Percentiles rank a stretch among this genome's conserved stretches.
Evolutionary conservation across 2,797 vertebrate genomes (phyloP).

Genomic region (Characodon lateralis): DNA sequence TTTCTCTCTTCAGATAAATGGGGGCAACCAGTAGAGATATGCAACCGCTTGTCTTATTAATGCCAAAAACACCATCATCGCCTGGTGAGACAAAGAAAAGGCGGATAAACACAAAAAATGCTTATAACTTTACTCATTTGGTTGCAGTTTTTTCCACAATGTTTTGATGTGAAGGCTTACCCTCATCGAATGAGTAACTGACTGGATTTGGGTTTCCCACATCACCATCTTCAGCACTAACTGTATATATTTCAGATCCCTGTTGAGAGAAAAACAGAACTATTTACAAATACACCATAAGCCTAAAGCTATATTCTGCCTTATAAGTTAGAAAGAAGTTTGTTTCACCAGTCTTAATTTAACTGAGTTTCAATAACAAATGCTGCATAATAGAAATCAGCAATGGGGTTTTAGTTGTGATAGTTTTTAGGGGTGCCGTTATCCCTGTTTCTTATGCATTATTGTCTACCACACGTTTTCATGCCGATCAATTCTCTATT

Average conservation of each 20-base stretch:
- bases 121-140: not conserved
- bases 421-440: not conserved
- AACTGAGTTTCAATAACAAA: not conserved
- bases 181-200: conserved; percentile 85
- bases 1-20: conserved; percentile 86
- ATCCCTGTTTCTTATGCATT: not conserved
- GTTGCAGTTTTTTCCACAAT: not conserved
- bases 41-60: conserved; percentile 88
- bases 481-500: not conserved
- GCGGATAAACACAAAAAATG: not conserved
- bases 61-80: conserved; percentile 87
- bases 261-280: conserved; percentile 49
- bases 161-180: conserved; percentile 72
- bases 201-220: conserved; percentile 89
- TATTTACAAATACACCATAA: not conserved
- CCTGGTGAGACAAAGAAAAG: conserved; percentile 74
- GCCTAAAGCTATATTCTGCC: not conserved
- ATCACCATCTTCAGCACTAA: conserved; percentile 92
- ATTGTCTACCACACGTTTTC: not conserved
- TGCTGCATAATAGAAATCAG: not conserved
- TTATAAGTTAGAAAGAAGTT: not conserved
- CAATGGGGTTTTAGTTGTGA: not conserved
- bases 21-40: conserved; percentile 86
- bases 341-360: not conserved
- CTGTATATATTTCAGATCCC: conserved; percentile 93